phyloP scores from a whole-genome alignment of 2,888 invertebrate genomes.

The Myopa testacea region DNA sequence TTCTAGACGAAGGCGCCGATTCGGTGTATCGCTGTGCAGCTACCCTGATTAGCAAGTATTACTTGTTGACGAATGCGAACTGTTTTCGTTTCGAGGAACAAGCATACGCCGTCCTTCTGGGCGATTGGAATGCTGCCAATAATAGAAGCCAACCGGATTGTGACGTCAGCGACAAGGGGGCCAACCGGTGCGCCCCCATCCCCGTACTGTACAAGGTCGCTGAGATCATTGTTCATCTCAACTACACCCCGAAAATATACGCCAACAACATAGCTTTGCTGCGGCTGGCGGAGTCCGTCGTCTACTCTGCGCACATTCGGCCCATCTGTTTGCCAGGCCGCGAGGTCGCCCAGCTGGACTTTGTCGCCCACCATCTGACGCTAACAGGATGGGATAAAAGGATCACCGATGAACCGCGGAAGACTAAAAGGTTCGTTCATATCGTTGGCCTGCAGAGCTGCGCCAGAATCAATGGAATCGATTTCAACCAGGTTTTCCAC shows the following conservation, averaged over 20 bases:
- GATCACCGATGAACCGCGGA: neutral
- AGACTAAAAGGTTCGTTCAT: neutral
- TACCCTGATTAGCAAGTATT: neutral
- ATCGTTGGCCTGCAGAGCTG: neutral
- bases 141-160: neutral
- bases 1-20: neutral
- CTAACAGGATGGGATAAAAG: neutral
- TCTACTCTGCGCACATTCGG: constrained; percentile 70
- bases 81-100: neutral
- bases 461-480: neutral
- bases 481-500: neutral
- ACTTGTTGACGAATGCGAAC: neutral
- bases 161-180: neutral
- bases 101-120: neutral
- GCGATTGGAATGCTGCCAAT: neutral
- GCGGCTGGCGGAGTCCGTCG: constrained; percentile 70
- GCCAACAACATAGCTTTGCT: constrained; percentile 77
- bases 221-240: constrained; percentile 73
- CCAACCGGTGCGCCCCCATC: neutral
- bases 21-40: neutral
- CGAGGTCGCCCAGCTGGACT: neutral
- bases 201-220: constrained; percentile 65
- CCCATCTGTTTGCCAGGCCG: constrained; percentile 72
- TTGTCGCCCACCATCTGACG: neutral
- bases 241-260: constrained; percentile 72